Evolutionary conservation across 2,797 vertebrate genomes (phyloP), one percentile per base, ranked within the genome.

Genomic region (Adrianichthys oophorus): DNA sequence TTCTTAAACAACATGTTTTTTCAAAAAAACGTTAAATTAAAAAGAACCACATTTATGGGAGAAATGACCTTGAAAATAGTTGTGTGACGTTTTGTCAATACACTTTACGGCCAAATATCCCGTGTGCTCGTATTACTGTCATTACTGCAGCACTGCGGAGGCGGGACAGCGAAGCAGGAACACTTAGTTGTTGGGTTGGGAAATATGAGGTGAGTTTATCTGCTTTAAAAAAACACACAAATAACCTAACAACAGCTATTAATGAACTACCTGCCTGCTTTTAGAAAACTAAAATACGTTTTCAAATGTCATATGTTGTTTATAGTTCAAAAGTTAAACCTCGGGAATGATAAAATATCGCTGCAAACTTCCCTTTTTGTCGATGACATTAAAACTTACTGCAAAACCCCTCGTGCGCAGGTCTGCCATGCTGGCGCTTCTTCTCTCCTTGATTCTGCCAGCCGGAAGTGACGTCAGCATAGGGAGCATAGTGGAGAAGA

Each of bases 121-220:
- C 4, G 45, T 47, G 72, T 65, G 71, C 46, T 44, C 0, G 0
- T 41, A 7, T 0, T 0, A 4, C 0, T 14, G 48, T 32, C 45
- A 62, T 5, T 75, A 69, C 68, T 0, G 62, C 40, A 68, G 1
- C 15, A 19, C 40, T 5, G 5, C 2, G 13, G 43, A 24, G 65
- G 65, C 40, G 59, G 37, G 6, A 1, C 7, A 21, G 23, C 3
- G 1, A 15, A 63, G 7, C 1, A 17, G 47, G 29, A 62, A 48
- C 17, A 4, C 48, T 18, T 3, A 43, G 1, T 16, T 21, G 18
- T 4, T 7, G n/a, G 19, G 41, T 41, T 29, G 10, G 13, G 18
- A 40, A 71, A 64, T 65, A 79, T 79, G 77, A 79, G 84, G 85
- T 87, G 70, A 83, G 80, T 85, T 7, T 1, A 14, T 1, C 7